A percentile compares a stretch with the other conserved stretches of the same genome.
Evolutionary conservation across 2,888 invertebrate species (phyloP).

Genomic region (Polydesmus complanatus): DNA sequence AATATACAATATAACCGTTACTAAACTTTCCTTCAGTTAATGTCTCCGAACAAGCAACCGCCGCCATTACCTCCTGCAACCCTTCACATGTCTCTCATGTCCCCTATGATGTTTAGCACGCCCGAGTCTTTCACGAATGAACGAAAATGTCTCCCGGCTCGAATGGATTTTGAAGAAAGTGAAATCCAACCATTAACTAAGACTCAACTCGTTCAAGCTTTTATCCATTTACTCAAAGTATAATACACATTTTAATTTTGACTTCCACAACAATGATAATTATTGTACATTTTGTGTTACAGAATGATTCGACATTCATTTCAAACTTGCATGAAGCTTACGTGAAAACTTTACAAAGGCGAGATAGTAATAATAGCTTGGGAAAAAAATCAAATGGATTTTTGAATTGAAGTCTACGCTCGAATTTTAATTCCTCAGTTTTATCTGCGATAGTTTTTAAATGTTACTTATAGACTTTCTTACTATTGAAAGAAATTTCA

Average conservation of each 20-base stretch:
- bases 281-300: conserved; percentile 20
- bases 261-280: background rate
- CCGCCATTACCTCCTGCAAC: background rate
- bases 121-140: background rate
- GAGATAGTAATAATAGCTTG: background rate
- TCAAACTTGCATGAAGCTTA: conserved; percentile 84
- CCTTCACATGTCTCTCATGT: conserved; percentile 50
- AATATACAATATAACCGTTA: background rate
- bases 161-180: background rate
- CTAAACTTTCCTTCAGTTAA: background rate
- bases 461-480: background rate
- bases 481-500: background rate
- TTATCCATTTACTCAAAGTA: conserved; percentile 62
- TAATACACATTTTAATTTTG: background rate
- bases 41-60: background rate
- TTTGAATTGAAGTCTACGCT: background rate
- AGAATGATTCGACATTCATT: conserved; percentile 72
- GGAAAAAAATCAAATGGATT: background rate
- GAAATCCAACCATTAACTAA: conserved; percentile 51
- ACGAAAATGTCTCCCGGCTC: background rate
- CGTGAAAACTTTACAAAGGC: conserved; percentile 44
- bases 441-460: background rate
- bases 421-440: background rate
- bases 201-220: conserved; percentile 76
- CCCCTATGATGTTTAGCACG: conserved; percentile 62